A percentile compares a stretch with the other conserved stretches of the same genome.
phyloP scores from a whole-genome alignment of 2,797 vertebrate genomes.

The Pseudocheirus occidentalis region DNA sequence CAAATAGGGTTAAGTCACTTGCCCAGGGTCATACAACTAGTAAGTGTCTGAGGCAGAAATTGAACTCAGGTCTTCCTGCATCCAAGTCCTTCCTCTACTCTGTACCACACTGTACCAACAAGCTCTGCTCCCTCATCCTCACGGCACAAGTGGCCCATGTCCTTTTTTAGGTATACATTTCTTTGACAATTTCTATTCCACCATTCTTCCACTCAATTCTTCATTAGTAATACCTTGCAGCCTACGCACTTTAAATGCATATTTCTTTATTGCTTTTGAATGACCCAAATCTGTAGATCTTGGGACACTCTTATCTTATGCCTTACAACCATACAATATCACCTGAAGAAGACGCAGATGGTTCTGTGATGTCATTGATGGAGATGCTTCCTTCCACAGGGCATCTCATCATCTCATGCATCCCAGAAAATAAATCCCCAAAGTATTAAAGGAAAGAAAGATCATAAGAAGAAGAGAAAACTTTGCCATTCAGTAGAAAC shows the following conservation, averaged over 20 bases:
- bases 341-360: not conserved
- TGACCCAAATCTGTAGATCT: not conserved
- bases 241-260: not conserved
- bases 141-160: not conserved
- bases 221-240: not conserved
- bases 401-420: not conserved
- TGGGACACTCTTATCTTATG: not conserved
- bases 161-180: not conserved
- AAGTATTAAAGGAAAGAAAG: not conserved
- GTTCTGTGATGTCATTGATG: not conserved
- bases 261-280: not conserved
- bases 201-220: not conserved
- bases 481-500: not conserved
- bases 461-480: not conserved
- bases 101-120: not conserved
- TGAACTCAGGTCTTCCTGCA: not conserved
- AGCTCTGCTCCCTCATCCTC: not conserved
- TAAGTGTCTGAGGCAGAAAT: not conserved
- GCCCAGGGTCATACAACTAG: not conserved
- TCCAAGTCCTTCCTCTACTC: not conserved
- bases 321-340: not conserved
- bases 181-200: not conserved
- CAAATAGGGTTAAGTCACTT: not conserved
- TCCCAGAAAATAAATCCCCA: not conserved
- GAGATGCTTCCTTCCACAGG: not conserved